Conservation (phyloP, 1,140 invertebrate genomes). For the Caenorhabditis remanei region DNA sequence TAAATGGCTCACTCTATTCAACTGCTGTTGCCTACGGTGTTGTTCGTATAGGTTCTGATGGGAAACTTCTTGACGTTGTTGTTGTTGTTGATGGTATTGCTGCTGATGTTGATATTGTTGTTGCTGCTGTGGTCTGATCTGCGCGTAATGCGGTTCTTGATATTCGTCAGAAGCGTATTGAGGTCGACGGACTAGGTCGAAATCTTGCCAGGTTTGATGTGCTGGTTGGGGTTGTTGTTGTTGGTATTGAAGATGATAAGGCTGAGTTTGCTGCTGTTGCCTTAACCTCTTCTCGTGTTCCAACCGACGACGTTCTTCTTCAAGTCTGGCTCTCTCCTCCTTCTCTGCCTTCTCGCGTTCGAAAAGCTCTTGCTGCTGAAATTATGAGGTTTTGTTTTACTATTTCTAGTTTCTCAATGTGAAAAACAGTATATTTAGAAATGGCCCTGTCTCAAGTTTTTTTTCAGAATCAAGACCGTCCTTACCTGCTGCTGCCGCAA, state of each 20-base stretch:
- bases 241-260: conserved; percentile 61
- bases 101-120: conserved; percentile 53
- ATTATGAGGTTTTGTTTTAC: neutral
- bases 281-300: conserved; percentile 48
- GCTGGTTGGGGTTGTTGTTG: conserved; percentile 51
- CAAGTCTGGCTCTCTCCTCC: conserved; percentile 47
- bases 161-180: conserved; percentile 49
- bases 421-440: too few species aligned
- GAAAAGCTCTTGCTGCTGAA: conserved; percentile 46
- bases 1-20: neutral
- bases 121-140: conserved; percentile 54
- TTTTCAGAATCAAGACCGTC: neutral
- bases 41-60: conserved; percentile 68
- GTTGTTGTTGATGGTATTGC: conserved; percentile 51
- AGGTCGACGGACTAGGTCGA: conserved; percentile 49
- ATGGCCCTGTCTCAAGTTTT: too few species aligned
- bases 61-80: conserved; percentile 21
- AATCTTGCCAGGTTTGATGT: conserved; percentile 46
- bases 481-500: conserved; percentile 46
- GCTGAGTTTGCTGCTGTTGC: conserved; percentile 56
- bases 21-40: conserved; percentile 62
- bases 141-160: conserved; percentile 54
- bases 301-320: conserved; percentile 42
- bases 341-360: conserved; percentile 52
- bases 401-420: too few species aligned